phyloP scores from a whole-genome alignment of 2,797 vertebrate species.

The Parauchenoglanis punctatus region DNA sequence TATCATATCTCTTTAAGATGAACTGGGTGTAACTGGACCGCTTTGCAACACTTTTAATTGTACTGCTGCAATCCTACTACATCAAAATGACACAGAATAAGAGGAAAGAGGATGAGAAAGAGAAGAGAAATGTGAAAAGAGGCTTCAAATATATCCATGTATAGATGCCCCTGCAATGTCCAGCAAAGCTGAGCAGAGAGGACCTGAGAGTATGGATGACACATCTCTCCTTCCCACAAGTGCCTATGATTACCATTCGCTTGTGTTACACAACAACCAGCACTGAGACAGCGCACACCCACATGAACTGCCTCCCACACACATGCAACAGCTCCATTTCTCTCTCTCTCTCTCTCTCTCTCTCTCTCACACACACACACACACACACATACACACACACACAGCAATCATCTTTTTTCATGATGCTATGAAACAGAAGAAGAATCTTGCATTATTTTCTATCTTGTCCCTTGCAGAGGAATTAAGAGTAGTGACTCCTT shows the following conservation, averaged over 20 bases:
- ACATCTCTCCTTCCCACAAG: conserved; percentile 76
- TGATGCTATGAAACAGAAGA: conserved; percentile 52
- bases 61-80: background rate
- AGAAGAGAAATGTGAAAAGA: conserved; percentile 55
- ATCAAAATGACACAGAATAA: conserved; percentile 20
- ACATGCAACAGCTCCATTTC: conserved; percentile 53
- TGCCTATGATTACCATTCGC: conserved; percentile 73
- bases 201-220: conserved; percentile 78
- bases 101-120: conserved; percentile 27
- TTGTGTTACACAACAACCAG: conserved; percentile 76
- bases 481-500: background rate
- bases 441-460: conserved; percentile 44
- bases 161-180: conserved; percentile 73
- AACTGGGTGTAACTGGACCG: background rate
- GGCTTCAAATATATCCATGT: conserved; percentile 71
- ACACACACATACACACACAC: background rate
- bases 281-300: conserved; percentile 73
- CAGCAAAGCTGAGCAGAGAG: conserved; percentile 73
- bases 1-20: background rate
- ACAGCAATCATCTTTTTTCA: conserved; percentile 47
- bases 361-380: background rate
- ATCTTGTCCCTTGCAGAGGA: conserved; percentile 25
- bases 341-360: conserved; percentile 8
- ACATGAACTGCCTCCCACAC: conserved; percentile 73
- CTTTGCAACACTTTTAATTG: background rate